These are phyloP conservation scores for Turnix velox DNA, from an alignment of 2,113 vertebrate genomes.

Conservation along the genomic window DNA sequence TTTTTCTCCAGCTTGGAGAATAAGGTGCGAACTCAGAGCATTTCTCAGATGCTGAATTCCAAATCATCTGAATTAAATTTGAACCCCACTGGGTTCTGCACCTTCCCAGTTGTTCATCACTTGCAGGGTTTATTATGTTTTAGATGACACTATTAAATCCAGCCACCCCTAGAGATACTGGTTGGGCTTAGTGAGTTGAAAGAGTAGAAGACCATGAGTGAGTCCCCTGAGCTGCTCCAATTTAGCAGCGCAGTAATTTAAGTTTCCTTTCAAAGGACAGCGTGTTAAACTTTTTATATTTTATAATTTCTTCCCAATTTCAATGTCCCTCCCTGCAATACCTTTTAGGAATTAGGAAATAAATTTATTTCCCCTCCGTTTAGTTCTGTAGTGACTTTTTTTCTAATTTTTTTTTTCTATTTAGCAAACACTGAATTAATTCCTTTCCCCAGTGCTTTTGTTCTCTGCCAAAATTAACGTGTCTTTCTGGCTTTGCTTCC, in stretches of 20 bases:
- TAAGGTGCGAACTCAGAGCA: neutral
- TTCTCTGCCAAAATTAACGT: neutral
- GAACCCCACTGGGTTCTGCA: neutral
- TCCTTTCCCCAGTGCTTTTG: neutral
- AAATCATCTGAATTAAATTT: slow-evolving; percentile 34
- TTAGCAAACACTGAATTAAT: neutral
- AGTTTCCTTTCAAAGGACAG: slow-evolving; percentile 10
- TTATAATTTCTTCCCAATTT: neutral
- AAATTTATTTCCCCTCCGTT: neutral
- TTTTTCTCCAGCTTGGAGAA: neutral
- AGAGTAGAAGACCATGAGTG: neutral
- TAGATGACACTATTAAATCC: slow-evolving; percentile 36
- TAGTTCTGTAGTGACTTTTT: neutral
- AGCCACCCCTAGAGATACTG: neutral
- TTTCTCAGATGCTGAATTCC: slow-evolving; percentile 1
- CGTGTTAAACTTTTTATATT: neutral
- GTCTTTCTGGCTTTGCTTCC: neutral
- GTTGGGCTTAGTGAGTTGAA: neutral
- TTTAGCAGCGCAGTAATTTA: slow-evolving; percentile 7
- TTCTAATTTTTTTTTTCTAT: neutral
- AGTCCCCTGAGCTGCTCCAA: neutral
- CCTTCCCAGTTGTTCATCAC: slow-evolving; percentile 32
- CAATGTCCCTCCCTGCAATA: neutral
- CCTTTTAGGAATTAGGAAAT: neutral
- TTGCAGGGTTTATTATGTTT: slow-evolving; percentile 49